Evolutionary conservation across 2,797 vertebrate genomes (phyloP).

Genomic region (Thamnophis elegans): DNA sequence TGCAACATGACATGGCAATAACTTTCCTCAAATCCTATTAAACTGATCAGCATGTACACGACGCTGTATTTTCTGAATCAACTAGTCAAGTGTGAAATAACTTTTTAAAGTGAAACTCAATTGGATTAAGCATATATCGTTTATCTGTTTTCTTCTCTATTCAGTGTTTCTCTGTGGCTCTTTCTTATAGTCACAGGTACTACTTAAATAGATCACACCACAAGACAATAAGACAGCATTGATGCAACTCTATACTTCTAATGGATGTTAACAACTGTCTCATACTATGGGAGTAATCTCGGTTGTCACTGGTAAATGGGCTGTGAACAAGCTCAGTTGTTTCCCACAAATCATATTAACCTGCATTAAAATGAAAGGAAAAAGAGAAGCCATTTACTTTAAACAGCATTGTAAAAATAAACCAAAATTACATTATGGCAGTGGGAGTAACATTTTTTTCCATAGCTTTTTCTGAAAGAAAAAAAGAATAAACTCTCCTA

Average conservation of each 20-base stretch:
- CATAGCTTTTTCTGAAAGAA: not conserved
- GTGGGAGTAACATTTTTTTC: not conserved
- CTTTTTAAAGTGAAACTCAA: not conserved
- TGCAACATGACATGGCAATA: not conserved
- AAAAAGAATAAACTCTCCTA: not conserved
- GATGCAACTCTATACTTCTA: not conserved
- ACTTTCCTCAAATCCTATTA: not conserved
- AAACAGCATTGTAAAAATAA: not conserved
- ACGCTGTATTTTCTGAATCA: not conserved
- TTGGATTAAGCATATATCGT: not conserved
- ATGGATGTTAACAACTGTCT: not conserved
- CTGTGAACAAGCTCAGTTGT: slow-evolving; percentile 10
- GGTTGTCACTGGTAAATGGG: slow-evolving; percentile 22
- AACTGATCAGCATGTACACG: not conserved
- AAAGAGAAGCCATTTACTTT: not conserved
- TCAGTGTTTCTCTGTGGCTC: not conserved
- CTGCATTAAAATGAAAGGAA: slow-evolving; percentile 5
- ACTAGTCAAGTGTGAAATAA: not conserved
- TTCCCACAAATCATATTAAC: slow-evolving; percentile 18
- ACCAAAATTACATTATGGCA: not conserved
- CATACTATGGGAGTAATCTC: not conserved
- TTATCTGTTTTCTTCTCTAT: not conserved
- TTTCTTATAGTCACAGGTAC: not conserved
- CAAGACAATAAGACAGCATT: not conserved
- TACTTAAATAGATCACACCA: not conserved